Conservation (phyloP, 2,888 invertebrate species). For the Mimumesa dahlbomi region DNA sequence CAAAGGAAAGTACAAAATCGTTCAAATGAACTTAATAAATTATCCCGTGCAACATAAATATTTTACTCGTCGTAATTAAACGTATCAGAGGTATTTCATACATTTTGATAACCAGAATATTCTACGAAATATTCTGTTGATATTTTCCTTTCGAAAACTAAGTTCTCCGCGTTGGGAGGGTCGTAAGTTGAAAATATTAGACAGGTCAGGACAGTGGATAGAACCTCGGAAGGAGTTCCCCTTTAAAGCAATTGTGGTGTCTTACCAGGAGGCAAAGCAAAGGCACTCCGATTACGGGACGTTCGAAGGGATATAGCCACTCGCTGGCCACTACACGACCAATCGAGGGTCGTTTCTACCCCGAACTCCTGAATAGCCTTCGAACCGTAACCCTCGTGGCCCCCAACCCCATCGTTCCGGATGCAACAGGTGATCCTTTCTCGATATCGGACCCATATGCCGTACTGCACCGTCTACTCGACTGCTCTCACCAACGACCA, state of each 20-base stretch:
- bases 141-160: no score
- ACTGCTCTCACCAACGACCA: constrained; percentile 57
- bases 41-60: no score
- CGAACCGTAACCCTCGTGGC: constrained; percentile 75
- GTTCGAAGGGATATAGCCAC: constrained; percentile 67
- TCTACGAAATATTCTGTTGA: no score
- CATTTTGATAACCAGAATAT: no score
- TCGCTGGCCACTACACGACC: constrained; percentile 70
- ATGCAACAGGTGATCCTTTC: constrained; percentile 80
- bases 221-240: constrained; percentile 14
- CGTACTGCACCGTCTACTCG: constrained; percentile 62
- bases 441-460: constrained; percentile 77
- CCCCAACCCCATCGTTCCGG: constrained; percentile 77
- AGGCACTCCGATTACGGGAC: constrained; percentile 57
- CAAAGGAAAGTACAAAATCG: no score
- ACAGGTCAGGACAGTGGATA: neutral
- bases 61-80: no score
- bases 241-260: constrained; percentile 54
- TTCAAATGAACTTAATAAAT: no score
- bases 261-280: constrained; percentile 45
- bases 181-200: neutral
- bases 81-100: no score
- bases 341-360: constrained; percentile 74
- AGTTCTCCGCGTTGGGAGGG: neutral
- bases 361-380: constrained; percentile 78